Evolutionary conservation across 2,113 vertebrate species (phyloP).

Genomic region (Microtus ochrogaster): DNA sequence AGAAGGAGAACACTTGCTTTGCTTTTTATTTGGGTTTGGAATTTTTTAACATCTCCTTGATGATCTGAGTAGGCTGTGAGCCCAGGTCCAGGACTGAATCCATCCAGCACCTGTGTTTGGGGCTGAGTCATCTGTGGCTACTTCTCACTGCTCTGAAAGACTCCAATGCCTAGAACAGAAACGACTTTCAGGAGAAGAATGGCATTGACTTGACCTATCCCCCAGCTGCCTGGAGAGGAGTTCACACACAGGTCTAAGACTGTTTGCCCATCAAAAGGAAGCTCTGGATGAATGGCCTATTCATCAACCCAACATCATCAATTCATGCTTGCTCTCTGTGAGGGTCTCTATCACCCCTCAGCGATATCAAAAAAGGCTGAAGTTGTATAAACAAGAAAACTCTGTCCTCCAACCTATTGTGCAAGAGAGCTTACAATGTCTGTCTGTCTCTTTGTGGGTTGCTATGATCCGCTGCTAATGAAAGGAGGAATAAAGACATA

Average conservation of each 20-base stretch:
- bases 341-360: slow-evolving; percentile 83
- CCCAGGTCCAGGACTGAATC: slow-evolving; percentile 82
- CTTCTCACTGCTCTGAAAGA: slow-evolving; percentile 85
- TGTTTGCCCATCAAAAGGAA: slow-evolving; percentile 86
- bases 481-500: slow-evolving; percentile 84
- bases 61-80: slow-evolving; percentile 78
- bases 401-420: slow-evolving; percentile 85
- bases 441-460: slow-evolving; percentile 81
- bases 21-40: slow-evolving; percentile 55
- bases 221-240: slow-evolving; percentile 87
- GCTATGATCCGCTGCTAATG: slow-evolving; percentile 77
- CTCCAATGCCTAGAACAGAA: slow-evolving; percentile 84
- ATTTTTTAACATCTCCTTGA: slow-evolving; percentile 64
- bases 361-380: slow-evolving; percentile 83
- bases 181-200: slow-evolving; percentile 86
- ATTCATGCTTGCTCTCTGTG: slow-evolving; percentile 86
- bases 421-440: slow-evolving; percentile 83
- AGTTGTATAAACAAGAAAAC: slow-evolving; percentile 87
- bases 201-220: slow-evolving; percentile 88
- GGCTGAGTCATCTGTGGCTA: slow-evolving; percentile 84
- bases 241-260: slow-evolving; percentile 87
- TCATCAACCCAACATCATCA: slow-evolving; percentile 86
- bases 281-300: slow-evolving; percentile 88
- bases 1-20: slow-evolving; percentile 71
- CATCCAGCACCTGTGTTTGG: slow-evolving; percentile 87